Conservation (phyloP, 1,140 invertebrate species). For the Riptortus pedestris region DNA sequence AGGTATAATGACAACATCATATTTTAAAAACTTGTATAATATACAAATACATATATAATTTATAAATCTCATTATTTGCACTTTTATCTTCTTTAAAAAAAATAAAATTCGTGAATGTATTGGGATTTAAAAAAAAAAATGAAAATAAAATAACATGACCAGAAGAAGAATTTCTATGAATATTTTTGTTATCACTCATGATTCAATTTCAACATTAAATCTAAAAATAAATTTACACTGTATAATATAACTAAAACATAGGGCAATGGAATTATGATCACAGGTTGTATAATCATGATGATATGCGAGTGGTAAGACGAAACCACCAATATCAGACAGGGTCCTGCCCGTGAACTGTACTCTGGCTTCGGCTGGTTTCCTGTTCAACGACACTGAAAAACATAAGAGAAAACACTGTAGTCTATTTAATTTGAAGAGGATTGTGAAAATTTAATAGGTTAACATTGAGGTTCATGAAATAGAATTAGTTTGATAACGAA, state of each 20-base stretch:
- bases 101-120: not conserved
- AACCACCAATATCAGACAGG: conserved; percentile 11
- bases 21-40: conserved; percentile 15
- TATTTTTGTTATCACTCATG: not conserved
- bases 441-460: not conserved
- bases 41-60: conserved; percentile 19
- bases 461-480: not conserved
- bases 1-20: no score
- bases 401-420: not conserved
- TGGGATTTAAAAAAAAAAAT: not conserved
- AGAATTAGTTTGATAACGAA: not conserved
- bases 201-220: not conserved
- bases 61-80: conserved; percentile 21
- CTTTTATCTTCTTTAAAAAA: conserved; percentile 4
- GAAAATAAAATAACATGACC: not conserved
- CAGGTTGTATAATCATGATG: conserved; percentile 2
- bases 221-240: conserved; percentile 1
- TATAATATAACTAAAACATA: conserved; percentile 3
- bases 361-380: not conserved
- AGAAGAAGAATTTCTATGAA: not conserved
- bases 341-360: not conserved
- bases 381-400: not conserved
- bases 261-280: conserved; percentile 9
- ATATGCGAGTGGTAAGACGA: not conserved
- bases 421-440: not conserved